These are phyloP conservation scores for Gavia stellata DNA, from an alignment of 2,113 vertebrate species.

Conservation along the genomic window DNA sequence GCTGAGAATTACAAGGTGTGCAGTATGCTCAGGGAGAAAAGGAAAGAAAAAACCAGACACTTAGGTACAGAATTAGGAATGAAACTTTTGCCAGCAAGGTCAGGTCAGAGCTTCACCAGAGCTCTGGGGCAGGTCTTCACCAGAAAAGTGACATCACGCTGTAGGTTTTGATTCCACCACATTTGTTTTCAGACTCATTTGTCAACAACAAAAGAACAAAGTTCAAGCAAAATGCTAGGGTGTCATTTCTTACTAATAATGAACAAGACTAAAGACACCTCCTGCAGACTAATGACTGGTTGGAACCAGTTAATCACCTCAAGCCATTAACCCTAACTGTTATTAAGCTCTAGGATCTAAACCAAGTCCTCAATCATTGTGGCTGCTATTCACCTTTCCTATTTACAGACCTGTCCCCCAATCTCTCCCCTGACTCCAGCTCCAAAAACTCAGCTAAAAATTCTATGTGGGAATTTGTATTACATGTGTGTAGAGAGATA, in stretches of 20 bases:
- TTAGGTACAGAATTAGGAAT: not conserved
- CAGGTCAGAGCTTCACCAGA: not conserved
- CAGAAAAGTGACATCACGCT: not conserved
- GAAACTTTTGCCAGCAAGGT: not conserved
- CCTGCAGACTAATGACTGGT: slow-evolving; percentile 39
- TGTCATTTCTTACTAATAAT: slow-evolving; percentile 30
- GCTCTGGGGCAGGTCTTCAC: not conserved
- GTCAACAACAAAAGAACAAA: slow-evolving; percentile 35
- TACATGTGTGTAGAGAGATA: not conserved
- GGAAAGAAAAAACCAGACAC: not conserved
- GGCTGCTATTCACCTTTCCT: not conserved
- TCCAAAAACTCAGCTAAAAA: not conserved
- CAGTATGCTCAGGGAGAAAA: not conserved
- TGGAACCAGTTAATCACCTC: slow-evolving; percentile 45
- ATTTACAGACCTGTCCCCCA: not conserved
- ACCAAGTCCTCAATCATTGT: not conserved
- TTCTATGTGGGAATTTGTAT: not conserved
- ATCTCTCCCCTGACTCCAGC: not conserved
- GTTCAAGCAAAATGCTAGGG: slow-evolving; percentile 14
- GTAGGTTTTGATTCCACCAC: not conserved
- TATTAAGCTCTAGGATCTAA: slow-evolving; percentile 8
- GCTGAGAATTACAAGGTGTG: not conserved
- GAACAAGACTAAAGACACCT: not conserved
- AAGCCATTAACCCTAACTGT: slow-evolving; percentile 24
- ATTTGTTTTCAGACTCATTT: slow-evolving; percentile 42